Evolutionary conservation across 2,113 vertebrate species (phyloP), one percentile per base, ranked within the genome.

Genomic region (Pogona vitticeps): DNA sequence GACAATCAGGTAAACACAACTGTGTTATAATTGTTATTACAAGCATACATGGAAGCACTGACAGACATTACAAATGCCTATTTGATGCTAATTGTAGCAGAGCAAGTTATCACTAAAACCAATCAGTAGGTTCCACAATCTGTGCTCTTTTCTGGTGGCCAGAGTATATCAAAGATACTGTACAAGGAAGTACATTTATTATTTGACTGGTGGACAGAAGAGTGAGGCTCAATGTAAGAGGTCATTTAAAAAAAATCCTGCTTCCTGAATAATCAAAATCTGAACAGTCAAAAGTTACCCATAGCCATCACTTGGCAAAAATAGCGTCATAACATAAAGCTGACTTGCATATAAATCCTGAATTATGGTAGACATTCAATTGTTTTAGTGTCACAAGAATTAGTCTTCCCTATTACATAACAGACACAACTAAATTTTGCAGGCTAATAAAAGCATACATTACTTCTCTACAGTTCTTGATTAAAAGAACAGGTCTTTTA

Each of bases 231-330:
- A 38, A 88, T 88, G 92, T 94, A 36, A 52, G 61, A 36, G 70
- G 78, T 70, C 2, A 31, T 76, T 63, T 86, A 52, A 52, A 52
- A 52, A 52, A 6, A 52, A 6, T 80, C 84, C 46, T 6, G 65
- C 87, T 58, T 82, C 82, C 80, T 89, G 13, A 93, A 91, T 86
- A 94, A 86, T 86, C 72, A 88, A 94, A 91, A 90, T 59, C 75
- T 91, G 85, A 88, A 75, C 65, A 92, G 65, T 76, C 93, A 94
- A 95, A 94, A 94, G 79, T 82, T 85, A 96, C 93, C 92, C 83
- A 86, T 85, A 89, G 90, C 80, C 88, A 88, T 86, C 26, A n/a
- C 67, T 88, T 4, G 79, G 88, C 92, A 86, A 61, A 23, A 36
- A 79, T 33, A 0, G 12, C 52, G 88, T 26, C 86, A 52, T 73